Evolutionary conservation across 2,797 vertebrate genomes (phyloP).

Genomic region (Eospalax fontanierii): DNA sequence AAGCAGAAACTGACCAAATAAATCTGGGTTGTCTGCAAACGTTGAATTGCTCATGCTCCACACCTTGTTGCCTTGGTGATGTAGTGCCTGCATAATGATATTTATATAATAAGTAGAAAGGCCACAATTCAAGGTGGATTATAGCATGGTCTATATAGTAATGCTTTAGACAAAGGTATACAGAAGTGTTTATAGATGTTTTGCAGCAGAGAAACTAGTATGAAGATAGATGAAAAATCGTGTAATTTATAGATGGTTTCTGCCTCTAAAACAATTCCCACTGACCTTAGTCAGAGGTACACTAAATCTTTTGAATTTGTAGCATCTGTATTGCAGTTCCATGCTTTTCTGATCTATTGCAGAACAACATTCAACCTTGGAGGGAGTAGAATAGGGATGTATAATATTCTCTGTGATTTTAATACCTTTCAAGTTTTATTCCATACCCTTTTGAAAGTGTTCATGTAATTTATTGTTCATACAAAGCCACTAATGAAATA

Average conservation of each 20-base stretch:
- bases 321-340: slow-evolving; percentile 22
- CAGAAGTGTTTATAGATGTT: background rate
- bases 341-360: background rate
- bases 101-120: slow-evolving; percentile 75
- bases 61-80: slow-evolving; percentile 80
- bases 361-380: slow-evolving; percentile 27
- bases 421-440: slow-evolving; percentile 31
- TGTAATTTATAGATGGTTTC: slow-evolving; percentile 43
- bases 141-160: slow-evolving; percentile 51
- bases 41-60: slow-evolving; percentile 30
- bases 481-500: background rate
- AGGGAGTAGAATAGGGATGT: background rate
- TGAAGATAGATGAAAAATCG: background rate
- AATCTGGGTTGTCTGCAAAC: slow-evolving; percentile 65
- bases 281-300: slow-evolving; percentile 4
- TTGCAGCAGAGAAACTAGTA: background rate
- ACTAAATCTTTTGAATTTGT: slow-evolving; percentile 42
- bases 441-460: background rate
- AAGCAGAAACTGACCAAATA: slow-evolving; percentile 59
- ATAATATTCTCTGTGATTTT: slow-evolving; percentile 19
- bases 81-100: slow-evolving; percentile 61
- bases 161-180: background rate
- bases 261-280: slow-evolving; percentile 3
- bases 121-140: slow-evolving; percentile 62
- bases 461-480: background rate